Evolutionary conservation across 2,797 vertebrate species (phyloP), one percentile per base, ranked within the genome.

Genomic region (Pseudomugil gertrudae): DNA sequence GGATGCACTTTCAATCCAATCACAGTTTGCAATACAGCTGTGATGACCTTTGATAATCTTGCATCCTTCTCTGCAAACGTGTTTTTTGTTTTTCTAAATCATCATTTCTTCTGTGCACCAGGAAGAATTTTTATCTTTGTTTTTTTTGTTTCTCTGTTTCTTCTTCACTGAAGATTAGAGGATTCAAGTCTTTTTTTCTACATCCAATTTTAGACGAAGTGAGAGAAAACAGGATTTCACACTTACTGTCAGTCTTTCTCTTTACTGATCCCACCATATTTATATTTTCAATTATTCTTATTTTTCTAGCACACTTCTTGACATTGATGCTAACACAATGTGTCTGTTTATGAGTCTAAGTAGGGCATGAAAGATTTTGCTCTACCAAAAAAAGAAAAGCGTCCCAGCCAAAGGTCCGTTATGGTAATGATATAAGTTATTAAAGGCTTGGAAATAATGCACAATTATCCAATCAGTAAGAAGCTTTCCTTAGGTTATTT

Each of bases 201-300:
- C 80, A 84, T 70, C 82, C 81, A 57, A 80, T 84, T 87, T 88
- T 80, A 89, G 87, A 91, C 80, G 59, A 81, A 86, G 81, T 83
- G 74, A 73, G 84, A 87, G 89, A 85, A 92, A 93, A 94, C 81
- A 84, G 91, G 90, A 93, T 94, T 90, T 93, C 84, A 92, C 86
- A 84, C 85, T 87, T 62, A 61, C 88, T 92, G 91, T 92, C 93
- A 94, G 73, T 84, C 77, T 84, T 83, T 86, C 76, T 87, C 72
- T 87, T 78, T 78, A 63, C 87, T 89, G 80, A 87, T 91, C 87
- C 86, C 69, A 56, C 78, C 80, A 67, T 85, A 91, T 91, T 93
- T 91, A 88, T 91, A 90, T 91, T 91, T 92, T 89, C 89, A 90
- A 87, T 90, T 89, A 90, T 89, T 88, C 87, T 84, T 86, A 63